These are phyloP conservation scores for Aphelenchoides avenae DNA, from an alignment of 1,140 invertebrate genomes.

Conservation along the genomic window DNA sequence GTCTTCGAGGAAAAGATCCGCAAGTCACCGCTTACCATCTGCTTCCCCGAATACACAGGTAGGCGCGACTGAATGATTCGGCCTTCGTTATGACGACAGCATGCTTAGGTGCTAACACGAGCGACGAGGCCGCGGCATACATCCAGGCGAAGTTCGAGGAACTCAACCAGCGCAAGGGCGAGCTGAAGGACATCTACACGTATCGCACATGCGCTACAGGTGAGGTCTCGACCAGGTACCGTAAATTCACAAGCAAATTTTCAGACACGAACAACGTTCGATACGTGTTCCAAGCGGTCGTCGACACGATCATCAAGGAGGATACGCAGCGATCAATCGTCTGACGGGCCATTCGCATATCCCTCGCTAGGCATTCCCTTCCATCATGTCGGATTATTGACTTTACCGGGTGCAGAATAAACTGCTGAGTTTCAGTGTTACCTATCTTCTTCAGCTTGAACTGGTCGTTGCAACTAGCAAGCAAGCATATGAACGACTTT, in stretches of 20 bases:
- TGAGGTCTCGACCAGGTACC: too few species aligned
- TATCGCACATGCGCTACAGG: constrained; percentile 52
- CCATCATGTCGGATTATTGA: too few species aligned
- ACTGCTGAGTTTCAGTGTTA: too few species aligned
- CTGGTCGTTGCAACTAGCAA: too few species aligned
- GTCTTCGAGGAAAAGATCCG: constrained; percentile 63
- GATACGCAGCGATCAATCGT: too few species aligned
- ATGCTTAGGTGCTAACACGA: constrained; percentile 69
- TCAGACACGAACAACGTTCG: constrained; percentile 66
- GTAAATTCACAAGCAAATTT: background rate
- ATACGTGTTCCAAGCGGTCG: constrained; percentile 99
- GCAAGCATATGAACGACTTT: too few species aligned
- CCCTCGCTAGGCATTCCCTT: too few species aligned
- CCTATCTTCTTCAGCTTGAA: too few species aligned
- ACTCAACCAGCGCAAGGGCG: constrained; percentile 70
- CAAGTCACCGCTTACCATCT: constrained; percentile 62
- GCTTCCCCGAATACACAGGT: constrained; percentile 67
- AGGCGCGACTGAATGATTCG: too few species aligned
- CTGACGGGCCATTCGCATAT: too few species aligned
- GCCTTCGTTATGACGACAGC: too few species aligned
- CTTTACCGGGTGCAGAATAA: too few species aligned
- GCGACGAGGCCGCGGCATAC: constrained; percentile 77
- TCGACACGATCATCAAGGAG: constrained; percentile 99
- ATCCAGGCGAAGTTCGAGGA: constrained; percentile 83
- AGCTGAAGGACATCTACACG: constrained; percentile 50